A percentile compares a stretch with the other conserved stretches of the same genome.
These are phyloP conservation scores for Anagrus nilaparvatae DNA, from an alignment of 1,140 invertebrate genomes.

Conservation along the genomic window DNA sequence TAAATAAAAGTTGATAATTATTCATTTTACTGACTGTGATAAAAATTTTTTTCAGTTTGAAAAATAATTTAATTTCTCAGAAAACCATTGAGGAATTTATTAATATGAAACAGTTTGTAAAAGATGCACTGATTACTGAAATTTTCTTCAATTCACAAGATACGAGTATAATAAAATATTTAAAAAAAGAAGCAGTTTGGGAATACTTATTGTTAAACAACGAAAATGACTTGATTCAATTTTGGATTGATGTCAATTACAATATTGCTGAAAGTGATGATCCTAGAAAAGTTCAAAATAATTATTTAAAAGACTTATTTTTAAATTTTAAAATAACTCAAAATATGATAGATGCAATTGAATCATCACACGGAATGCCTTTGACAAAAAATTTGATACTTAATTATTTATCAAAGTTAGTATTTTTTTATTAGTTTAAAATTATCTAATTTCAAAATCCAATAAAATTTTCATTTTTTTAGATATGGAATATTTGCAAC, in stretches of 20 bases:
- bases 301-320: constrained; percentile 26
- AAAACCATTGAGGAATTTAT: constrained; percentile 29
- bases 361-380: constrained; percentile 38
- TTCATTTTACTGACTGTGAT: not conserved
- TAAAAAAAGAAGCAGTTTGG: constrained; percentile 25
- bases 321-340: constrained; percentile 44
- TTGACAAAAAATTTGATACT: constrained; percentile 45
- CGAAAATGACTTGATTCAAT: constrained; percentile 22
- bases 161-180: constrained; percentile 18
- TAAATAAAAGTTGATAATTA: not conserved
- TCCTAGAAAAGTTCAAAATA: not conserved
- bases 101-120: constrained; percentile 23
- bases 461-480: constrained; percentile 2
- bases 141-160: constrained; percentile 30
- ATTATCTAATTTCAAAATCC: too few relatives aligned
- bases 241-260: constrained; percentile 29
- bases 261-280: constrained; percentile 3
- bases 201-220: constrained; percentile 31
- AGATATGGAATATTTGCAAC: constrained; percentile 30
- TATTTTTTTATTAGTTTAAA: too few relatives aligned
- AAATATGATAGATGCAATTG: constrained; percentile 47
- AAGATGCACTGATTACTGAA: constrained; percentile 28
- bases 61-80: constrained; percentile 21
- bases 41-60: constrained; percentile 19
- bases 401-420: too few relatives aligned